Evolutionary conservation across 2,113 vertebrate species (phyloP), one percentile per base, ranked within the genome.

Genomic region (Eolophus roseicapilla): DNA sequence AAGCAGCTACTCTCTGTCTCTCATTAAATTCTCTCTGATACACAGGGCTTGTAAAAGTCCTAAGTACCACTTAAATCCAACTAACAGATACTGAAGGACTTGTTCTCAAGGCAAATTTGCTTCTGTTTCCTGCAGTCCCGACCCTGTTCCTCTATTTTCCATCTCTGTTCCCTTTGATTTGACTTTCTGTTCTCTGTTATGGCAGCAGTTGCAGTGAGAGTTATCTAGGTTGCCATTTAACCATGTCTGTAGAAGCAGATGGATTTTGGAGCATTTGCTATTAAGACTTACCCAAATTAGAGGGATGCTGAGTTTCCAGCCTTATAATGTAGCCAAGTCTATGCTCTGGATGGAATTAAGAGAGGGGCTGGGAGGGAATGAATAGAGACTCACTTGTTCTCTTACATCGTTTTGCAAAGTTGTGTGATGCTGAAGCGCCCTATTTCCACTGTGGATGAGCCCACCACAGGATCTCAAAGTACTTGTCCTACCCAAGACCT

Each of bases 401-500:
- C 33, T 78, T 41, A 15, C 6, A 2, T 37, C 46, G 17, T 69
- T 60, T 47, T 33, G 43, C 63, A 18, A 77, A 76, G 12, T 31
- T 33, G 8, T 12, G 11, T 49, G 79, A 18, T 81, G 47, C 39
- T 43, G 28, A 63, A 77, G 37, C 7, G 9, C n/a, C 15, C 25
- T 4, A 0, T 82, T 76, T 93, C 49, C 37, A 5, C 0, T 0
- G 29, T 0, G 24, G 39, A 43, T 23, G 41, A 86, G 18, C 33
- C 55, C 68, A n/a, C 59, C 24, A 3, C 0, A 5, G 52, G 20
- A 43, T 68, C 29, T 43, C 69, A 24, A 5, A 41, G 69, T 1
- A 7, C 9, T 77, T 46, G 8, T 43, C 44, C 37, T 33, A 23
- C 7, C 23, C 28, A 17, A 59, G n/a, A 62, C 35, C 44, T 70